phyloP scores from a whole-genome alignment of 2,888 invertebrate genomes.

The Smittia aterrima region DNA sequence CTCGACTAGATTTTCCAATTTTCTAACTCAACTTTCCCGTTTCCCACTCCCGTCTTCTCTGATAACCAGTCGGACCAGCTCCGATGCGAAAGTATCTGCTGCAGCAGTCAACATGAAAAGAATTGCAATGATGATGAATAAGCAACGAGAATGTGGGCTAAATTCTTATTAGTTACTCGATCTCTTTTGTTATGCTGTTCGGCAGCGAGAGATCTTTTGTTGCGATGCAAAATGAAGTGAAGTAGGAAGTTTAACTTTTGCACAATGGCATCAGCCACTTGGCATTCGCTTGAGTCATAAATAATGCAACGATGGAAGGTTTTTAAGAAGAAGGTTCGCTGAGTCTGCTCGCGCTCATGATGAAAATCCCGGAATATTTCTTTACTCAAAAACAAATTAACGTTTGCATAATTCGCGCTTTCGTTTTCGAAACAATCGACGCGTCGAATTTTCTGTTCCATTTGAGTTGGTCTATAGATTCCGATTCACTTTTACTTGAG shows the following conservation, averaged over 20 bases:
- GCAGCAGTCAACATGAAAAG: neutral
- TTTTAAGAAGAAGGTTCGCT: neutral
- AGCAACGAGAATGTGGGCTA: constrained; percentile 22
- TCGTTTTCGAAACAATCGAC: constrained; percentile 7
- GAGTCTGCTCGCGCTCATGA: neutral
- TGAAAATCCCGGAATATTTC: constrained; percentile 2
- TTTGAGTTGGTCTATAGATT: neutral
- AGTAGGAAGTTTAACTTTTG: constrained; percentile 4
- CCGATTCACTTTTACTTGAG: constrained; percentile 9
- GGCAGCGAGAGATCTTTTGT: constrained; percentile 6
- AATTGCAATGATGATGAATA: neutral
- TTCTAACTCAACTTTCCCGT: constrained; percentile 36
- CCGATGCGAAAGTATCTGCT: neutral
- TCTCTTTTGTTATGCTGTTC: constrained; percentile 6
- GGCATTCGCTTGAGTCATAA: neutral
- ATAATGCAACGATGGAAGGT: neutral
- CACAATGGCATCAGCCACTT: constrained; percentile 3
- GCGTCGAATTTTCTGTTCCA: neutral
- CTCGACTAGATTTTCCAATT: constrained; percentile 24
- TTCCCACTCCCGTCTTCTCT: constrained; percentile 11
- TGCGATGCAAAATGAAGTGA: neutral
- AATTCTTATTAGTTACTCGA: constrained; percentile 14
- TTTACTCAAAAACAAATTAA: neutral
- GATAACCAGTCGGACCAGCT: constrained; percentile 39
- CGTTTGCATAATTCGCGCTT: constrained; percentile 12